Evolutionary conservation across 2,113 vertebrate species (phyloP).

Genomic region (Myrmecobius fasciatus): DNA sequence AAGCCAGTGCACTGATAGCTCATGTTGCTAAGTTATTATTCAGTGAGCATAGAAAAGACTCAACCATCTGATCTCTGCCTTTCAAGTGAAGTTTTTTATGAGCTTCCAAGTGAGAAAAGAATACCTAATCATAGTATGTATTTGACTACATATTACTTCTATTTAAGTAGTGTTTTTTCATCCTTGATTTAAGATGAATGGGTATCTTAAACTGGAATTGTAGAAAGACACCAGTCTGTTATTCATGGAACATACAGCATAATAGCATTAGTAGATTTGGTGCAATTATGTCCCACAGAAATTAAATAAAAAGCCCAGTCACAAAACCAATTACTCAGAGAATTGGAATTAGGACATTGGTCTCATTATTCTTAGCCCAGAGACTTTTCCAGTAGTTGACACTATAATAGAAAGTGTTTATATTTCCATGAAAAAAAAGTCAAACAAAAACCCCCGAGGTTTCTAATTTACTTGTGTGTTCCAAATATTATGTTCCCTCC

Average conservation of each 20-base stretch:
- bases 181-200: not conserved
- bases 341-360: not conserved
- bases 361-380: not conserved
- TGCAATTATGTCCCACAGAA: not conserved
- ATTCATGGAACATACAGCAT: not conserved
- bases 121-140: not conserved
- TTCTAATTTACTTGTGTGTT: not conserved
- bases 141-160: not conserved
- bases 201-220: not conserved
- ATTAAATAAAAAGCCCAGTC: not conserved
- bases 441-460: not conserved
- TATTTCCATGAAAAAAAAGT: not conserved
- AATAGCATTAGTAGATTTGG: not conserved
- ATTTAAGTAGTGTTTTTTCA: not conserved
- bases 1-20: not conserved
- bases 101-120: not conserved
- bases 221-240: not conserved
- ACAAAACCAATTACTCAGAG: not conserved
- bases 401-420: not conserved
- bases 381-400: not conserved
- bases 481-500: not conserved
- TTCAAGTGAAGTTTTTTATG: no score
- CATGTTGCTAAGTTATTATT: not conserved
- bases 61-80: no score
- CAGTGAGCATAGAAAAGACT: not conserved